Evolutionary conservation across 2,888 invertebrate genomes (phyloP), one percentile per base, ranked within the genome.

Genomic region (Dolichomitus sp.): DNA sequence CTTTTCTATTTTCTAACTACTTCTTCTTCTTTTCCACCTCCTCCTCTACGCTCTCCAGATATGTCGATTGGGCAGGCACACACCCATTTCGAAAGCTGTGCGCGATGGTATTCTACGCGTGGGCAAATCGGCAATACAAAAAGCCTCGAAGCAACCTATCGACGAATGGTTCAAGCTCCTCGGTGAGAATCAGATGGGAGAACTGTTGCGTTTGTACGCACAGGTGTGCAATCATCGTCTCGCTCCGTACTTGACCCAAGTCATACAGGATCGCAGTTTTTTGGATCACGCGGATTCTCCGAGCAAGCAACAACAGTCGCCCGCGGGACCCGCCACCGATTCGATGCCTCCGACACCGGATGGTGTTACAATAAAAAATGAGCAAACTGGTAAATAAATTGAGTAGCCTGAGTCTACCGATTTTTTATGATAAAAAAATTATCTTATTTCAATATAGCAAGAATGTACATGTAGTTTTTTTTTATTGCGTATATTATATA

Each of bases 21-120:
- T 23, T 23, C 2, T 23, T 23, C 23, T 23, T 23, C 23, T 23
- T 23, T 2, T 23, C 23, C 23, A 23, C 23, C 23, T 23, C 23
- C 23, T 37, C 19, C 23, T 83, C 48, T 80, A 77, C 84, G 78
- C 40, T 85, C 84, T 87, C 0, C 86, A 95, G 95, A 96, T 98
- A 94, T 98, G 99, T 92, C 96, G 98, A 79, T 95, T 99, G 80
- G 99, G 99, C 37, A 95, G 97, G 75, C 99, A 99, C 93, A 97
- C 97, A 86, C 98, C 99, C 0, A 97, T 99, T 79, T 96, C 97
- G 23, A 97, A 97, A 92, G 95, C 97, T 70, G 95, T 97, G 48
- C 95, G 97, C 81, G 98, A 99, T 91, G 99, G 99, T 5, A 96
- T 99, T 86, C 95, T 99, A 75, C 95, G 98, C 74, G 97, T 98